Base-by-base conservation (phyloP, 2,888 invertebrate genomes). In the Sinopyrophorus schimmeli region DNA sequence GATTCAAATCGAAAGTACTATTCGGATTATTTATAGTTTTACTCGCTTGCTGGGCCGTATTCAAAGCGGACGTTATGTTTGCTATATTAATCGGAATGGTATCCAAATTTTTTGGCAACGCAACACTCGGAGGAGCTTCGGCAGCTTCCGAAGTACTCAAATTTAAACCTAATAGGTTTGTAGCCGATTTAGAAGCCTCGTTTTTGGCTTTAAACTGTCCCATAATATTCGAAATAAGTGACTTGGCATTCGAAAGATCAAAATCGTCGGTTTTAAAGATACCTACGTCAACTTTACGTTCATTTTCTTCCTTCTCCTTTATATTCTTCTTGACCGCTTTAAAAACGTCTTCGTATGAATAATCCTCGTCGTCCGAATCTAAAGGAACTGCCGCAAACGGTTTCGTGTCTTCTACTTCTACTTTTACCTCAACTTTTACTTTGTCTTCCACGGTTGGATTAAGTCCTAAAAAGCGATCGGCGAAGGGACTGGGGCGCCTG, bases 311-410 rank as follows among this genome's bases (percentile, higher is more conserved):
- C 59, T 80, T 79, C 49, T 84, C 84, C 55, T 78, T 82, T 0
- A 89, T 83, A 65, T 87, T 89, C 62, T 83, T 82, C 1, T 83
- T 84, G 0, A 85, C 89, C 0, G 86, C 86, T 68, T 86, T 82
- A 60, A 87, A 86, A 27, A 89, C 87, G 69, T 91, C 91, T 58
- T 89, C 89, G 54, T 86, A 88, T n/a, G 84, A 82, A 60, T 91
- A 91, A 64, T 90, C 89, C 60, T 89, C 89, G 46, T 87, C 88
- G 56, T 86, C 80, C n/a, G 81, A 78, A 47, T 82, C 80, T 15
- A 81, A 68, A 46, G 62, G 58, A 38, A 77, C 74, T 31, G 69
- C 72, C 10, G 66, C 65, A 0, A 73, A 70, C 1, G 66, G 61
- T 18, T 67, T 69, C 1, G 67, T 66, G 42, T 56, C 14, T 5